Evolutionary conservation across 2,888 invertebrate genomes (phyloP), one percentile per base, ranked within the genome.

Genomic region (Harpalus rufipes): DNA sequence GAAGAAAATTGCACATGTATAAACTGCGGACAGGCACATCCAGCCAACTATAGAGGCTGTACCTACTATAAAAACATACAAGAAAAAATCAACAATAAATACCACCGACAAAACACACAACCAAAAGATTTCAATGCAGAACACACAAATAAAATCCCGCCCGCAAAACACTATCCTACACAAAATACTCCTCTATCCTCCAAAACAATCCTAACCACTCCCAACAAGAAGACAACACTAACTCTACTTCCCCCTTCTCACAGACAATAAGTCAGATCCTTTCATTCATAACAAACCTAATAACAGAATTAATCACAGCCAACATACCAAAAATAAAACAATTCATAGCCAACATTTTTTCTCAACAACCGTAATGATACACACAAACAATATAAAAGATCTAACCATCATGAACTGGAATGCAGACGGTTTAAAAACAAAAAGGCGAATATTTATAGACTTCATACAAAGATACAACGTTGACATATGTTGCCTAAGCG

Each of bases 381-480:
- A n/a, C n/a, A n/a, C n/a, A n/a, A n/a, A n/a, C n/a, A n/a, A n/a
- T n/a, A n/a, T n/a, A n/a, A n/a, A n/a, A n/a, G n/a, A n/a, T n/a
- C n/a, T n/a, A n/a, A n/a, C n/a, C n/a, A n/a, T n/a, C n/a, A n/a
- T n/a, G n/a, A n/a, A n/a, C n/a, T n/a, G n/a, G n/a, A n/a, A n/a
- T n/a, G n/a, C n/a, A 1, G 41, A 39, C 41, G 41, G 41, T 2
- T 39, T 74, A 3, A 74, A 74, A 74, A 39, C n/a, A 12, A 41
- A 74, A 74, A 74, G 74, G 7, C 41, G 14, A 2, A 74, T 14
- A 8, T 41, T 74, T 39, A 74, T 74, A 39, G 74, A 74, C 4
- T 74, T 74, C n/a, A 16, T 74, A 2, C 74, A 74, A 74, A 74
- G 74, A 74, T 56, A 76, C 18, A 51, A 76, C 56, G 10, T 76